A percentile compares a stretch with the other conserved stretches of the same genome.
Conservation (phyloP, 2,888 invertebrate species). For the Dicycla oo region DNA sequence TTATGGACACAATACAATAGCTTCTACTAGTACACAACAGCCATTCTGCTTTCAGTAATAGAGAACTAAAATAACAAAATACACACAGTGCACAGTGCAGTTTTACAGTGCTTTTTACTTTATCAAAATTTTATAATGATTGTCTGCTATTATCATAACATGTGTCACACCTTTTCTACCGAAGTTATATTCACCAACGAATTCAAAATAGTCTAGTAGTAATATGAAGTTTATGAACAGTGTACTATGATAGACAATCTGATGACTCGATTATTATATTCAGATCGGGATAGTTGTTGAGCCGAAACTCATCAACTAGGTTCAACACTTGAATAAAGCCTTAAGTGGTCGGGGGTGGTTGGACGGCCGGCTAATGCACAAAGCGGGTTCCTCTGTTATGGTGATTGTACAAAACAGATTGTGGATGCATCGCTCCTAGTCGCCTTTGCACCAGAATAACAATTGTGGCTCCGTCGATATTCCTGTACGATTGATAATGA, state of each 20-base stretch:
- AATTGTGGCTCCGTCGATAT: constrained; percentile 65
- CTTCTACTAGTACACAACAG: constrained; percentile 24
- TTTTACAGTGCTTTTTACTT: constrained; percentile 19
- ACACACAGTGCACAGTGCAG: too few species aligned
- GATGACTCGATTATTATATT: constrained; percentile 64
- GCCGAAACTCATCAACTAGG: constrained; percentile 63
- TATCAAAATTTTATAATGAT: background rate
- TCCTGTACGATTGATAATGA: constrained; percentile 45
- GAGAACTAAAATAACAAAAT: constrained; percentile 41
- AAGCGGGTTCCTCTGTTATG: constrained; percentile 75
- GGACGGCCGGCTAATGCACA: constrained; percentile 75
- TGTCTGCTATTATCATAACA: constrained; percentile 3
- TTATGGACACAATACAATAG: constrained; percentile 57
- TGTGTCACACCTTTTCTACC: too few species aligned
- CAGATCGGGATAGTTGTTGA: constrained; percentile 60
- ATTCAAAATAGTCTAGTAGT: background rate
- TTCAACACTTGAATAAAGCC: constrained; percentile 63
- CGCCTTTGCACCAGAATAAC: constrained; percentile 69
- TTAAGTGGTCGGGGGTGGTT: constrained; percentile 60
- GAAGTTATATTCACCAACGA: background rate
- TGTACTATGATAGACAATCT: constrained; percentile 44
- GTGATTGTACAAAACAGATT: constrained; percentile 80
- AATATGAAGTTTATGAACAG: constrained; percentile 16
- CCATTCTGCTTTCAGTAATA: constrained; percentile 44
- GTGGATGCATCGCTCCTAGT: constrained; percentile 65